These are phyloP conservation scores for Sebastes flavidus DNA, from an alignment of 2,797 vertebrate species.

Conservation along the genomic window DNA sequence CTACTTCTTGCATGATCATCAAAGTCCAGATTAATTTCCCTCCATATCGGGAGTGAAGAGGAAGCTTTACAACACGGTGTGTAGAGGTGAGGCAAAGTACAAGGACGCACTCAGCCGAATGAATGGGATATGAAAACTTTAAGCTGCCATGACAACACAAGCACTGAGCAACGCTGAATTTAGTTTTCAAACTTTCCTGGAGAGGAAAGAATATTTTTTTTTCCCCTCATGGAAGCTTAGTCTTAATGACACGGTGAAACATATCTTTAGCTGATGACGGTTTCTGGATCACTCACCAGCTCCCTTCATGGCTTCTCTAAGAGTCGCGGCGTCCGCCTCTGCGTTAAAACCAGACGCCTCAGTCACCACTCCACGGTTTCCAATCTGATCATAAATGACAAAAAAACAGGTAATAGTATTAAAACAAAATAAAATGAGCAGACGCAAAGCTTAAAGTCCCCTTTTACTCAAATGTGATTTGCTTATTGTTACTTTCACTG, in stretches of 20 bases:
- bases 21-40: background rate
- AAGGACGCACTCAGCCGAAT: background rate
- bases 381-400: conserved; percentile 65
- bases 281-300: conserved; percentile 82
- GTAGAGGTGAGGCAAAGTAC: background rate
- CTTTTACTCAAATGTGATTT: background rate
- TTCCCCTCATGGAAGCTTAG: background rate
- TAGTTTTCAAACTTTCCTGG: conserved; percentile 50
- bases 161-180: background rate
- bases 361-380: conserved; percentile 86
- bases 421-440: background rate
- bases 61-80: background rate
- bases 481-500: background rate
- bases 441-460: background rate
- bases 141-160: conserved; percentile 21
- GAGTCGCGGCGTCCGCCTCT: conserved; percentile 83
- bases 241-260: background rate
- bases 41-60: background rate
- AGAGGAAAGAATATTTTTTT: conserved; percentile 8
- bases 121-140: background rate
- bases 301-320: conserved; percentile 94
- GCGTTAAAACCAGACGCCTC: conserved; percentile 87
- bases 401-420: background rate
- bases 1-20: background rate
- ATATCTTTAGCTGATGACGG: conserved; percentile 9